These are phyloP conservation scores for Galeopterus variegatus DNA, from an alignment of 2,113 vertebrate species.

Conservation along the genomic window DNA sequence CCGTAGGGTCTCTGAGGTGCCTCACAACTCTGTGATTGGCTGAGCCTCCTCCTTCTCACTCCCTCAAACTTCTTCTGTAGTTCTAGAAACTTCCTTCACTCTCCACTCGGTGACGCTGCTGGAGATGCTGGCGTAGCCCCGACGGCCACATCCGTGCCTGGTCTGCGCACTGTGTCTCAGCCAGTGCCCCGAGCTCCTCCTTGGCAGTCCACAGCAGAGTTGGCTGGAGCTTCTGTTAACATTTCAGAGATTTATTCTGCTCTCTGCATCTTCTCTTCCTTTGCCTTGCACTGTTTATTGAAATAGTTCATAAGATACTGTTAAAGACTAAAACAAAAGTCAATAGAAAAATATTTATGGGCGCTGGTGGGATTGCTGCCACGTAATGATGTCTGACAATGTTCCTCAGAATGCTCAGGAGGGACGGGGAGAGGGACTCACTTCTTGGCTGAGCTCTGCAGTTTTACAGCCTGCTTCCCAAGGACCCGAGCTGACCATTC, in stretches of 20 bases:
- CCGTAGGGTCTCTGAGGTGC: not conserved
- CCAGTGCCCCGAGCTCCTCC: constrained; percentile 67
- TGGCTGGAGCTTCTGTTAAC: constrained; percentile 80
- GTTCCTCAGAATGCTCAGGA: not conserved
- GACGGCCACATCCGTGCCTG: not conserved
- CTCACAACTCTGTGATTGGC: not conserved
- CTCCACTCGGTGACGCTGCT: not conserved
- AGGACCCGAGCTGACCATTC: not conserved
- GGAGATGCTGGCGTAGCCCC: not conserved
- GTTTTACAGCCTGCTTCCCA: not conserved
- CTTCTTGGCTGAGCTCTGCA: not conserved
- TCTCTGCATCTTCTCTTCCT: constrained; percentile 86
- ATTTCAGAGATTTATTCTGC: constrained; percentile 87
- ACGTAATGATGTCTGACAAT: not conserved
- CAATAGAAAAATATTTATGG: constrained; percentile 77
- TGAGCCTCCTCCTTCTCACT: not conserved
- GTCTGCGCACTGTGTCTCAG: not conserved
- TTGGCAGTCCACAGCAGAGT: constrained; percentile 72
- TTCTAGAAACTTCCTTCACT: constrained; percentile 66
- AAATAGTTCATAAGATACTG: constrained; percentile 87
- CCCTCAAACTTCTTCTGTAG: not conserved
- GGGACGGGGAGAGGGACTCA: not conserved
- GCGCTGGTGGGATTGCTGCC: not conserved
- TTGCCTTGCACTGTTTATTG: constrained; percentile 87
- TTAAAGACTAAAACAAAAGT: constrained; percentile 84